These are phyloP conservation scores for Elysia crispata DNA, from an alignment of 2,888 invertebrate genomes.

Conservation along the genomic window DNA sequence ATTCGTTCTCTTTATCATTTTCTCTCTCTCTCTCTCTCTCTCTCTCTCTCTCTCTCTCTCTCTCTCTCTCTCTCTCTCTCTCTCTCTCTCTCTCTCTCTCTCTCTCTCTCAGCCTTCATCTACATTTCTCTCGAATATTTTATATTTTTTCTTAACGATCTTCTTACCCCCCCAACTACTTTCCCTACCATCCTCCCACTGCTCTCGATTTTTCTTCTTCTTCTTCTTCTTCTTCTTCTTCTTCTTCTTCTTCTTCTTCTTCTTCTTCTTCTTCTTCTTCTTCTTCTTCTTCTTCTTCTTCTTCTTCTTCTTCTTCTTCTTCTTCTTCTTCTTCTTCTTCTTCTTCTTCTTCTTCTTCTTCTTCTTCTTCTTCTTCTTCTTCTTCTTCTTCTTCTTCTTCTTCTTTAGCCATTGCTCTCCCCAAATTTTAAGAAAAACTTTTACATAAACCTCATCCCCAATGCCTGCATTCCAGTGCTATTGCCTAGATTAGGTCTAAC, in stretches of 20 bases:
- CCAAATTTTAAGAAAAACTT: no score
- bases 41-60: no score
- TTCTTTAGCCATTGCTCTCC: no score
- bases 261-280: slow-evolving; percentile 12
- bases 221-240: slow-evolving; percentile 23
- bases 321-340: slow-evolving; percentile 36
- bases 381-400: no score
- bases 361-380: no score
- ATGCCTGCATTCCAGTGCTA: no score
- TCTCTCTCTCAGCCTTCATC: no score
- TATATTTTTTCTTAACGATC: not conserved
- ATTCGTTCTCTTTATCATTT: no score
- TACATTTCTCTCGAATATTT: not conserved
- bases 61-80: slow-evolving; percentile 4
- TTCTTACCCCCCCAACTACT: not conserved
- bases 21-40: no score
- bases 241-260: slow-evolving; percentile 1
- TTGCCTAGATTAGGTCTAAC: no score
- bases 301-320: slow-evolving; percentile 25
- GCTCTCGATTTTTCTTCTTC: not conserved
- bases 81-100: slow-evolving; percentile 26
- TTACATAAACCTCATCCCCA: no score
- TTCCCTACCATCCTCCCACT: not conserved
- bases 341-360: slow-evolving; percentile 30
- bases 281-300: slow-evolving; percentile 34